These are phyloP conservation scores for Drosophila asahinai DNA, from an alignment of 1,140 invertebrate species.

Conservation along the genomic window DNA sequence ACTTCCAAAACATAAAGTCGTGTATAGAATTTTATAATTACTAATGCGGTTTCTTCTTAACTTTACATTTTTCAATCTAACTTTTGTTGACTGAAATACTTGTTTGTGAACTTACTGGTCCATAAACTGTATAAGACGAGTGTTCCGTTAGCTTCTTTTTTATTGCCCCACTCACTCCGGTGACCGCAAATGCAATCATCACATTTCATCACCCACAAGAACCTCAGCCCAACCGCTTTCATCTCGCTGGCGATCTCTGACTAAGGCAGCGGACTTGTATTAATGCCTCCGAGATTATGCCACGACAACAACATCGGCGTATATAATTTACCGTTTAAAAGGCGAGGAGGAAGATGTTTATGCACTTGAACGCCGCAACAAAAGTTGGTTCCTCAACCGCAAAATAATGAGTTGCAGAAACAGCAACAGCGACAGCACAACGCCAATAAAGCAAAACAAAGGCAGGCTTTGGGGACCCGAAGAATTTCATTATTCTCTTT, in stretches of 20 bases:
- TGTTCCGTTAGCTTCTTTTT: conserved; percentile 46
- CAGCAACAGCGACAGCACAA: conserved; percentile 26
- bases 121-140: conserved; percentile 35
- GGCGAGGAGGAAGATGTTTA: conserved; percentile 62
- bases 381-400: conserved; percentile 73
- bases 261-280: conserved; percentile 56
- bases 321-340: conserved; percentile 75
- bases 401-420: conserved; percentile 73
- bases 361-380: conserved; percentile 73
- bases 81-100: not conserved
- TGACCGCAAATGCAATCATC: conserved; percentile 70
- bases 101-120: conserved; percentile 10
- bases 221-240: conserved; percentile 48
- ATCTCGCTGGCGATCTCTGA: conserved; percentile 68
- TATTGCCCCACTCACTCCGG: conserved; percentile 15
- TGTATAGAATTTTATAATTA: too few species aligned
- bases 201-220: conserved; percentile 69
- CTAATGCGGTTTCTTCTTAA: not conserved
- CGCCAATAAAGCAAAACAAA: conserved; percentile 44
- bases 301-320: conserved; percentile 53
- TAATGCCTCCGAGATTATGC: conserved; percentile 70
- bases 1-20: too few species aligned
- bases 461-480: conserved; percentile 52
- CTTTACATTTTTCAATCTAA: not conserved
- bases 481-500: conserved; percentile 67